phyloP scores from a whole-genome alignment of 2,113 vertebrate genomes.

The Xiphias gladius region DNA sequence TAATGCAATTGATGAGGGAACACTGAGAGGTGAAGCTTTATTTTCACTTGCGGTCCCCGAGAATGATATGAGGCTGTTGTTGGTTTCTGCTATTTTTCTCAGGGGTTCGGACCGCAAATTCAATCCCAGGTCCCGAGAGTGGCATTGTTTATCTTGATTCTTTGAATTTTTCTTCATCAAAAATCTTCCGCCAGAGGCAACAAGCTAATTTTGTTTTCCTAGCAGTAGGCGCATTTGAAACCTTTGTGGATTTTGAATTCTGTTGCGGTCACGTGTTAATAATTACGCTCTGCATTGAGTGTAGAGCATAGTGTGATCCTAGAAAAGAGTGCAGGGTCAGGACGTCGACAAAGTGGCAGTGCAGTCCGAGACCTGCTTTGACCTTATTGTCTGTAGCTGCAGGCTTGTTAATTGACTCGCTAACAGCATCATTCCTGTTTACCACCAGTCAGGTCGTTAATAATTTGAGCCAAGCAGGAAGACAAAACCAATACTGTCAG shows the following conservation, averaged over 20 bases:
- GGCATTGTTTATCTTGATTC: neutral
- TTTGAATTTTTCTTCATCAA: conserved; percentile 35
- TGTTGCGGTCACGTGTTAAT: conserved; percentile 15
- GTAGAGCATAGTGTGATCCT: conserved; percentile 15
- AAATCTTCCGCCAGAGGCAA: neutral
- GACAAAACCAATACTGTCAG: conserved; percentile 51
- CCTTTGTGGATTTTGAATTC: neutral
- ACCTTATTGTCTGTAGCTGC: conserved; percentile 51
- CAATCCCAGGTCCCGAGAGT: neutral
- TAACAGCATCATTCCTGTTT: conserved; percentile 38
- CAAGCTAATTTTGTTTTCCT: conserved; percentile 23
- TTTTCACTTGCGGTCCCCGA: conserved; percentile 32
- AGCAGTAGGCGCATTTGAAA: neutral
- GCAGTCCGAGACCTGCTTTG: conserved; percentile 28
- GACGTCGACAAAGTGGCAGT: conserved; percentile 12
- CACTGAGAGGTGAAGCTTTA: conserved; percentile 45
- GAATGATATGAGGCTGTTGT: conserved; percentile 31
- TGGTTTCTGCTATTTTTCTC: neutral
- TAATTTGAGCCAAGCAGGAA: conserved; percentile 55
- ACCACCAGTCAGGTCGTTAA: conserved; percentile 39
- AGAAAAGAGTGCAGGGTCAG: conserved; percentile 10
- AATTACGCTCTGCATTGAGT: neutral
- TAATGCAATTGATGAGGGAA: conserved; percentile 66
- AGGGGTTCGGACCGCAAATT: neutral
- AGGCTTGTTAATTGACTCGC: conserved; percentile 66